A percentile compares a stretch with the other conserved stretches of the same genome.
Evolutionary conservation across 2,113 vertebrate species (phyloP).

Genomic region (Trematocara unimaculatum): DNA sequence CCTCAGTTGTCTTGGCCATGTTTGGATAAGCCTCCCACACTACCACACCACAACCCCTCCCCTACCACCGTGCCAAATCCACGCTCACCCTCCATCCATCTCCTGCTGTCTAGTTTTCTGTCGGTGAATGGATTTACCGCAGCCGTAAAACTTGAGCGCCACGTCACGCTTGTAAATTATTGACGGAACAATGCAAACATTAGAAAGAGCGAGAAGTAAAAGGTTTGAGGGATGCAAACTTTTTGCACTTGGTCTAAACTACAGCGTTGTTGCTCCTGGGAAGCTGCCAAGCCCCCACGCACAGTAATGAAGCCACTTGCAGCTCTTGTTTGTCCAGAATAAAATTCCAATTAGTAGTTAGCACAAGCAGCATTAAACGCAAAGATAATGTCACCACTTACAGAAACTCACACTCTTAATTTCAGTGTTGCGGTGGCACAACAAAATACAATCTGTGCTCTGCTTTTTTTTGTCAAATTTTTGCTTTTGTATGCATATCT

Average conservation of each 20-base stretch:
- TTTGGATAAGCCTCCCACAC: constrained; percentile 45
- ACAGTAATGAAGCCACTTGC: background rate
- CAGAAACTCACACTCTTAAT: background rate
- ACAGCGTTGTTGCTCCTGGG: background rate
- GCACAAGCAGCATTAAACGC: background rate
- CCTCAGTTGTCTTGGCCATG: constrained; percentile 53
- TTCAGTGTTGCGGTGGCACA: background rate
- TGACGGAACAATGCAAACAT: background rate
- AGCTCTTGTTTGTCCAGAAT: background rate
- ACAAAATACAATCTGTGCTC: background rate
- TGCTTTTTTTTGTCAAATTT: background rate
- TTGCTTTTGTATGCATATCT: background rate
- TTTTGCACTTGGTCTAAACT: background rate
- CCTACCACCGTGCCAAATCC: background rate
- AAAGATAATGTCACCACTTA: background rate
- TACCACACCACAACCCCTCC: background rate
- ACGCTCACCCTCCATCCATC: constrained; percentile 10
- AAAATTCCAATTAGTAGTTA: background rate
- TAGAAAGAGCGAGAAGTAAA: background rate
- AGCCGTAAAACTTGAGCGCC: background rate
- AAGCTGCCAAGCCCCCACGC: background rate
- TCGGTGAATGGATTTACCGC: background rate
- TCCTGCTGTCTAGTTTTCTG: constrained; percentile 1
- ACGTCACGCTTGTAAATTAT: background rate
- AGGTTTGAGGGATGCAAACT: background rate